These are phyloP conservation scores for Pollenia amentaria DNA, from an alignment of 2,888 invertebrate genomes.

Conservation along the genomic window DNA sequence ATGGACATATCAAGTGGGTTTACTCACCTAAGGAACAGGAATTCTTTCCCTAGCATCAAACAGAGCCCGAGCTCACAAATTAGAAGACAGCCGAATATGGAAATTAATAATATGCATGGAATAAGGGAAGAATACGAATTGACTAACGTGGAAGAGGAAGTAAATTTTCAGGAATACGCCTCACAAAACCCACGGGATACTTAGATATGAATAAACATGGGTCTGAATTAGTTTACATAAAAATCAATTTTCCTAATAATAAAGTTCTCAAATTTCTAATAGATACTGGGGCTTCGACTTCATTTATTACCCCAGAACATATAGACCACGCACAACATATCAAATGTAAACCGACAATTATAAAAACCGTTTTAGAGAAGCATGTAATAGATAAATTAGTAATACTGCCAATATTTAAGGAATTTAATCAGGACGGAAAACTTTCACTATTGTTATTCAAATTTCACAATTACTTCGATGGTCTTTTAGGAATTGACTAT, in stretches of 20 bases:
- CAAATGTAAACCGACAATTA: slow-evolving; percentile 50
- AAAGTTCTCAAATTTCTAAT: slow-evolving; percentile 51
- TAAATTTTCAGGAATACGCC: slow-evolving; percentile 72
- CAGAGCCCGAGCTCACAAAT: slow-evolving; percentile 33
- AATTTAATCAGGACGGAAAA: slow-evolving; percentile 48
- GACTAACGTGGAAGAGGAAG: no score
- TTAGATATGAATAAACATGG: slow-evolving; percentile 68
- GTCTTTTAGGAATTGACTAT: slow-evolving; percentile 50
- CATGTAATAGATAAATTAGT: slow-evolving; percentile 44
- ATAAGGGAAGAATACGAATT: no score
- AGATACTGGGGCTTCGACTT: slow-evolving; percentile 58
- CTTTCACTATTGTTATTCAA: slow-evolving; percentile 59
- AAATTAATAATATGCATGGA: no score
- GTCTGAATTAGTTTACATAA: slow-evolving; percentile 19
- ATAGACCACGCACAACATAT: slow-evolving; percentile 19
- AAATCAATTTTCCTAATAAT: slow-evolving; percentile 26
- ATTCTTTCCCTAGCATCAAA: slow-evolving; percentile 22
- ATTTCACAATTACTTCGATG: slow-evolving; percentile 72
- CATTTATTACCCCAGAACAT: slow-evolving; percentile 66
- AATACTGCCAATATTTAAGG: slow-evolving; percentile 37
- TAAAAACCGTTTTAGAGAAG: slow-evolving; percentile 57
- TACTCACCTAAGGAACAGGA: slow-evolving; percentile 16
- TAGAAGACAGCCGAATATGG: no score
- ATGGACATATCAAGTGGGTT: slow-evolving; percentile 45
- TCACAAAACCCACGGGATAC: slow-evolving; percentile 70